Evolutionary conservation across 2,113 vertebrate genomes (phyloP), one percentile per base, ranked within the genome.

Genomic region (Sturnira hondurensis): DNA sequence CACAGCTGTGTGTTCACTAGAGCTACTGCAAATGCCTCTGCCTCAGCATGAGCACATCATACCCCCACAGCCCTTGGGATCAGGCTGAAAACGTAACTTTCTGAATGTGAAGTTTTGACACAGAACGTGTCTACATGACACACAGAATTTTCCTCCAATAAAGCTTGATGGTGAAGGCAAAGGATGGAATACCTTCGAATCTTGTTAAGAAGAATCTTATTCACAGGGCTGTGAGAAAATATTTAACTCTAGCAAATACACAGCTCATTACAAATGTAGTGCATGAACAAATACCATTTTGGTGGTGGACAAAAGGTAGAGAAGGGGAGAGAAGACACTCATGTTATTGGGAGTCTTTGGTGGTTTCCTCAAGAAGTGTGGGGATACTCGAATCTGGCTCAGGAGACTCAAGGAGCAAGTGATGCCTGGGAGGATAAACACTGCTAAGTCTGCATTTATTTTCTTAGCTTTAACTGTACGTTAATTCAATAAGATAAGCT

Each of bases 371-470:
- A 26, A n/a, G 63, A 67, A 74, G 43, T 67, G 86, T 3, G 43
- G 67, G 52, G 71, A 41, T 68, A 70, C 71, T 56, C 16, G 47
- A 74, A 50, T 50, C 81, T 36, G 73, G 78, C 82, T 95, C 92
- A 76, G 73, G 81, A 94, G 31, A 78, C 74, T 86, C 68, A 74
- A 90, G 83, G 41, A 92, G 93, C 97, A 93, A 91, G 95, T 93
- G 95, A 91, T 89, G 95, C 93, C 96, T 94, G 86, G 61, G 82
- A 94, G 80, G 89, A 94, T 67, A 86, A 89, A 87, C 95, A 43
- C 33, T 96, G 96, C 96, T 86, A 94, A 95, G 94, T 97, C 96
- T 96, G 96, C 96, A 96, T 89, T 97, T 97, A 97, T 93, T 95
- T 67, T 91, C 93, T 96, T 89, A 76, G 73, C 94, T 93, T 82